Evolutionary conservation across 2,888 invertebrate species (phyloP).

Genomic region (Pristionchus exspectatus): DNA sequence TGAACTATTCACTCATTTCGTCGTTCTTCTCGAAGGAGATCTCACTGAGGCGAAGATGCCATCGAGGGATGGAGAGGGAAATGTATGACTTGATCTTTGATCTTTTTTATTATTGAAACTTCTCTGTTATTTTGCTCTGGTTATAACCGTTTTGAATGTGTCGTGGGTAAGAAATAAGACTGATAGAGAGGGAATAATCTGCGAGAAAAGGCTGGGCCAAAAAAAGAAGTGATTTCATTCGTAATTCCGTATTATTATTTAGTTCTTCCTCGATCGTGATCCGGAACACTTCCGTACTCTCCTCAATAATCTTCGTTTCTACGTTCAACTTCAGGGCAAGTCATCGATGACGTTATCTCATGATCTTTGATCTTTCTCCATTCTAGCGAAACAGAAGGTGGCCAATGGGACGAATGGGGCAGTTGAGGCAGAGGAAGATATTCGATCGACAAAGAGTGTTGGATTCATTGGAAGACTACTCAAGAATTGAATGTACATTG

Average conservation of each 20-base stretch:
- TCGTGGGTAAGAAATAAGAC: too few species aligned
- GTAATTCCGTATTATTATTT: not conserved
- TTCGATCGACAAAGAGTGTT: slow-evolving; percentile 42
- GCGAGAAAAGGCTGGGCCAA: too few species aligned
- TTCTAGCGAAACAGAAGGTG: slow-evolving; percentile 36
- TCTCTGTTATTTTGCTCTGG: not conserved
- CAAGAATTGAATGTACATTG: slow-evolving; percentile 43
- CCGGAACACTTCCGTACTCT: slow-evolving; percentile 58
- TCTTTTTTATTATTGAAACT: not conserved
- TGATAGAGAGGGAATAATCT: too few species aligned
- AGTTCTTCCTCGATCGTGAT: slow-evolving; percentile 59
- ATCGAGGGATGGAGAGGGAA: slow-evolving; percentile 43
- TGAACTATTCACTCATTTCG: slow-evolving; percentile 52
- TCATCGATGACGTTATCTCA: not conserved
- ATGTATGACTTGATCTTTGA: slow-evolving; percentile 24
- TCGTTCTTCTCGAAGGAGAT: slow-evolving; percentile 51
- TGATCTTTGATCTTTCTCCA: not conserved
- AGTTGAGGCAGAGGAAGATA: slow-evolving; percentile 45
- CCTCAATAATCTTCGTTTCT: slow-evolving; percentile 57
- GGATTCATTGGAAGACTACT: slow-evolving; percentile 51
- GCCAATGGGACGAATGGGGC: slow-evolving; percentile 53
- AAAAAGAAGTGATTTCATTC: too few species aligned
- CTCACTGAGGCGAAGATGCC: slow-evolving; percentile 52
- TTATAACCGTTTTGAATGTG: too few species aligned
- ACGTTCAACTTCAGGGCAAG: slow-evolving; percentile 53